Evolutionary conservation across 1,140 invertebrate genomes (phyloP), one percentile per base, ranked within the genome.

Genomic region (Drosophila mayri): DNA sequence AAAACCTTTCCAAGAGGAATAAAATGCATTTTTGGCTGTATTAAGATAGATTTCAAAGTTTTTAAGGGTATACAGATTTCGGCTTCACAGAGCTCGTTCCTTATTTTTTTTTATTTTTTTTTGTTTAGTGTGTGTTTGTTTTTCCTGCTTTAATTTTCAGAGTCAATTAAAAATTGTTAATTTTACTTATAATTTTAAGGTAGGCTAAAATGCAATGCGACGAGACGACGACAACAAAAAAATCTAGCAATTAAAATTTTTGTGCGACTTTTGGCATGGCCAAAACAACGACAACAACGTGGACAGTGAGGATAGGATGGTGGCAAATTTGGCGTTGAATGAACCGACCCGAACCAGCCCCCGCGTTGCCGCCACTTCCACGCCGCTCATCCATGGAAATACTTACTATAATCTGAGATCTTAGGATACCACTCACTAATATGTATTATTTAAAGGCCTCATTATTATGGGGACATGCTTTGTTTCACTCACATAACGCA

Each of bases 111-210:
- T 37, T 18, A 16, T 14, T 16, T 35, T 25, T 28, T 14, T 37
- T 37, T 28, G 20, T 44, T 35, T 12, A 46, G 14, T 40, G 30
- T 46, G 16, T 54, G 50, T 38, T 18, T 32, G 3, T 49, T 67
- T 64, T 72, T 70, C 52, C 52, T 58, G 57, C 57, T 62, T 77
- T 80, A 87, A 90, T 90, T 81, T 90, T 88, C 85, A 90, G 81
- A 88, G 81, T 88, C 85, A 88, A 88, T 88, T 88, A 88, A 88
- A 88, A 90, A 76, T 90, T 88, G 81, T 88, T 79, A 90, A 90
- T 88, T 88, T 88, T 81, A 90, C 85, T 88, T 90, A 75, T 85
- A 88, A 84, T 87, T 83, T 83, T 87, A 88, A 81, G 84, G 80
- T 88, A 84, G 71, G 63, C 46, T 61, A 84, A 81, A 88, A 79